These are phyloP conservation scores for Mya arenaria DNA, from an alignment of 1,140 invertebrate species.

Conservation along the genomic window DNA sequence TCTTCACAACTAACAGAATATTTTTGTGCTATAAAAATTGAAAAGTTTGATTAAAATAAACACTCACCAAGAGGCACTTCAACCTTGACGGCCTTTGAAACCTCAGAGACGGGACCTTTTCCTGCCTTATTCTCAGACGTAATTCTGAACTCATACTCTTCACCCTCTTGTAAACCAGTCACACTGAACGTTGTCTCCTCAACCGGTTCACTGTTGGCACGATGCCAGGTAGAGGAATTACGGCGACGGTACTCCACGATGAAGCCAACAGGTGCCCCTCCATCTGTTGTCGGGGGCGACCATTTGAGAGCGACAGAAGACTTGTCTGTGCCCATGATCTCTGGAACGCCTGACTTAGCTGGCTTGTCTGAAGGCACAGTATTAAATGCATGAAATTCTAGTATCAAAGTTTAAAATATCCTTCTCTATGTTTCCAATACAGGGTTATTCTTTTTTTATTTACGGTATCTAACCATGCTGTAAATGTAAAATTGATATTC, in stretches of 20 bases:
- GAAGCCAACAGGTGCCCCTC: conserved; percentile 98
- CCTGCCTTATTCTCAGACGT: conserved; percentile 98
- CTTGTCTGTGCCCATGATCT: conserved; percentile 95
- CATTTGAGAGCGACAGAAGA: conserved; percentile 97
- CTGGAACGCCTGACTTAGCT: conserved; percentile 92
- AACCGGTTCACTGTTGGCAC: conserved; percentile 68
- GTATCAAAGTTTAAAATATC: too few species aligned
- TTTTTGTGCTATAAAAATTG: too few species aligned
- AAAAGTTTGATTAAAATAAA: too few species aligned
- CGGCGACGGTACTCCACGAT: conserved; percentile 85
- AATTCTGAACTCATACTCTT: conserved; percentile 96
- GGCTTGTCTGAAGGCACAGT: conserved; percentile 79
- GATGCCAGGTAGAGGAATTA: conserved; percentile 71
- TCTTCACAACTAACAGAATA: too few species aligned
- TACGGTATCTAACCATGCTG: too few species aligned
- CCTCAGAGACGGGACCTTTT: conserved; percentile 95
- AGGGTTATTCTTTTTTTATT: background rate
- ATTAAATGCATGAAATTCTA: background rate
- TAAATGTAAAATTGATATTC: too few species aligned
- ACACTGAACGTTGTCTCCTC: conserved; percentile 84
- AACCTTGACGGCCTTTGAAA: conserved; percentile 71
- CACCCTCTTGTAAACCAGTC: conserved; percentile 93
- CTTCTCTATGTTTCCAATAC: too few species aligned
- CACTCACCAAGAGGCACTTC: conserved; percentile 70
- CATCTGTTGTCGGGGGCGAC: conserved; percentile 94